A percentile compares a stretch with the other conserved stretches of the same genome.
Conservation (phyloP, 2,113 vertebrate species). For the Parus major region DNA sequence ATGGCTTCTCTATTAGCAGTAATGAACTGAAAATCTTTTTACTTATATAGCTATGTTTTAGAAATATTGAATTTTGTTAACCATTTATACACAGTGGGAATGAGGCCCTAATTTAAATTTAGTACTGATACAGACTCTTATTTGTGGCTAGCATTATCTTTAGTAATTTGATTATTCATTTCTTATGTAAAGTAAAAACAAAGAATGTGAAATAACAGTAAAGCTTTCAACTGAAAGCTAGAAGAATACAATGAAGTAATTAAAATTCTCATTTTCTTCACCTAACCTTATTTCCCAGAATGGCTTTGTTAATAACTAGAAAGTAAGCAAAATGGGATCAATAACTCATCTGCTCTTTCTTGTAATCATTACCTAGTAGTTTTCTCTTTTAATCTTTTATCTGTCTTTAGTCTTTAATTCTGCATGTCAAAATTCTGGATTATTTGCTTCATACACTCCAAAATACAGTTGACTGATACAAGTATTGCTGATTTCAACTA, state of each 20-base stretch:
- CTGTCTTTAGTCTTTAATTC: not conserved
- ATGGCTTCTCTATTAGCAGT: not conserved
- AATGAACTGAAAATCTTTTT: not conserved
- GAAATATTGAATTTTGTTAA: not conserved
- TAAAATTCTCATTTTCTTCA: not conserved
- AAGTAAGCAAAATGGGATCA: not conserved
- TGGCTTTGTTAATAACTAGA: not conserved
- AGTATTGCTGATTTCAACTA: not conserved
- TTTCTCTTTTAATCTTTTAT: not conserved
- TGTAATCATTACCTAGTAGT: not conserved
- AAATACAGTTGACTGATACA: not conserved
- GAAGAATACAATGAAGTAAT: not conserved
- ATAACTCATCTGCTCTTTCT: not conserved
- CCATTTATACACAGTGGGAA: not conserved
- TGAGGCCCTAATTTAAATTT: not conserved
- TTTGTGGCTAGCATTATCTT: not conserved
- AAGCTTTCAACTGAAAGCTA: not conserved
- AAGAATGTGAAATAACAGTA: not conserved
- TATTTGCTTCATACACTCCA: not conserved
- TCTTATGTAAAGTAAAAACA: not conserved
- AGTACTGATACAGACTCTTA: not conserved
- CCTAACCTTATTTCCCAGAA: not conserved
- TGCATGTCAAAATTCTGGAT: not conserved
- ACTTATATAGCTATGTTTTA: not conserved
- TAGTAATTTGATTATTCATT: not conserved